A percentile compares a stretch with the other conserved stretches of the same genome.
These are phyloP conservation scores for Drosophila kokeensis DNA, from an alignment of 2,888 invertebrate species.

Conservation along the genomic window DNA sequence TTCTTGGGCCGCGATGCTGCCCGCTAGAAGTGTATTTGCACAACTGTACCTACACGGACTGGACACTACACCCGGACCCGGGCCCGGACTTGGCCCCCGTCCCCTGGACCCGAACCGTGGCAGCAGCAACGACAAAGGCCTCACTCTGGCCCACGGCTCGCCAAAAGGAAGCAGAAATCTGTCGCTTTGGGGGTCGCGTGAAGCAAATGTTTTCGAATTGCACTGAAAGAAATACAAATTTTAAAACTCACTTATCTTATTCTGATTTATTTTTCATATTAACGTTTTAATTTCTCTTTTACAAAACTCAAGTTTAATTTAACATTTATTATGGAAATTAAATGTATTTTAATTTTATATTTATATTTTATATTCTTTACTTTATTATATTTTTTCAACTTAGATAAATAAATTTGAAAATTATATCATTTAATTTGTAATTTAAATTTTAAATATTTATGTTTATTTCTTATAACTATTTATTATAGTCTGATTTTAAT, in stretches of 20 bases:
- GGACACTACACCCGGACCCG: conserved; percentile 53
- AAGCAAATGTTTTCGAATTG: conserved; percentile 31
- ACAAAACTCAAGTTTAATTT: not conserved
- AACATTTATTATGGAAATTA: not conserved
- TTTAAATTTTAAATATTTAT: not conserved
- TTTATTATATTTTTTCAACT: not conserved
- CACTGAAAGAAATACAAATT: conserved; percentile 36
- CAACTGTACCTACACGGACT: conserved; percentile 80
- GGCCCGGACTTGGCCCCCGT: not conserved
- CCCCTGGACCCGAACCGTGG: conserved; percentile 40
- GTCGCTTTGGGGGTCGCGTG: conserved; percentile 48
- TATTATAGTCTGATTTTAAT: accelerated
- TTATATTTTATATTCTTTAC: not conserved
- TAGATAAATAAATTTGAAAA: not conserved
- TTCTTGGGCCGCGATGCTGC: conserved; percentile 80
- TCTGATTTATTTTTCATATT: too few species aligned
- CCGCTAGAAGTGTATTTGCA: conserved; percentile 75
- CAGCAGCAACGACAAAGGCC: conserved; percentile 51
- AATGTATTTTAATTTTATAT: not conserved
- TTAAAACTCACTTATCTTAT: not conserved
- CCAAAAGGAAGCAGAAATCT: conserved; percentile 64
- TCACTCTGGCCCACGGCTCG: conserved; percentile 68
- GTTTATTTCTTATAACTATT: not conserved
- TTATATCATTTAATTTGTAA: not conserved
- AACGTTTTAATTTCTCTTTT: too few species aligned